Conservation (phyloP, 2,888 invertebrate genomes). For the Eristalis arbustorum region DNA sequence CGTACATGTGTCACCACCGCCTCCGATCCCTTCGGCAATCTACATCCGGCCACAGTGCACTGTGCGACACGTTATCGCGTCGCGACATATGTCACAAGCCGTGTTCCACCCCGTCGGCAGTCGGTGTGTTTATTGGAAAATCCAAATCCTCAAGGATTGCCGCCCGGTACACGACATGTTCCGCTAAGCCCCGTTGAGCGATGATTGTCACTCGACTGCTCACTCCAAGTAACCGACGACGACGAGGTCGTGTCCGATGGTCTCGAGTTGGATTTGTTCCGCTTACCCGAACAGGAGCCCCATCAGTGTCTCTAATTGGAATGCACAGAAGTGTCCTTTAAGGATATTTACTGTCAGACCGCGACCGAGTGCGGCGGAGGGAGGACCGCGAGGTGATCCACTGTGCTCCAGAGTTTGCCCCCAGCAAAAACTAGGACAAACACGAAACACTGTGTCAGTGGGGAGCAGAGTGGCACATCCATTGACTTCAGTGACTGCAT, state of each 20-base stretch:
- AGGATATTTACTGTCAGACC: conserved; percentile 65
- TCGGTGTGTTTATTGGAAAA: conserved; percentile 20
- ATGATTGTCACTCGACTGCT: conserved; percentile 62
- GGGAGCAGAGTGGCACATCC: conserved; percentile 33
- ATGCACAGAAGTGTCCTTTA: conserved; percentile 62
- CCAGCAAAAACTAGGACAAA: conserved; percentile 60
- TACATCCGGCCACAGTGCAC: background rate
- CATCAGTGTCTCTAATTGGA: conserved; percentile 55
- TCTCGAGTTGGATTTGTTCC: conserved; percentile 13
- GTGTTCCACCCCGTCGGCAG: background rate
- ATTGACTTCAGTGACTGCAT: conserved; percentile 47
- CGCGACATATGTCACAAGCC: conserved; percentile 64
- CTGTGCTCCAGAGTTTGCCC: background rate
- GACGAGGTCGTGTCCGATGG: background rate
- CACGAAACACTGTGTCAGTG: conserved; percentile 7
- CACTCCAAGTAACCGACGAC: conserved; percentile 39
- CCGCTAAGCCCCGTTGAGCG: conserved; percentile 53
- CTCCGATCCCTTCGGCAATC: conserved; percentile 5
- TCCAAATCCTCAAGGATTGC: conserved; percentile 48
- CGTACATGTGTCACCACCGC: conserved; percentile 12
- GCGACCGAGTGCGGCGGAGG: background rate
- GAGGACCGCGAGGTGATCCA: background rate
- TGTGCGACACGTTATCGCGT: background rate
- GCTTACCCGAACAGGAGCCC: conserved; percentile 10
- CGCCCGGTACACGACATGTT: conserved; percentile 2